Conservation (phyloP, 1,140 invertebrate genomes). For the Drosophila micromelanica region DNA sequence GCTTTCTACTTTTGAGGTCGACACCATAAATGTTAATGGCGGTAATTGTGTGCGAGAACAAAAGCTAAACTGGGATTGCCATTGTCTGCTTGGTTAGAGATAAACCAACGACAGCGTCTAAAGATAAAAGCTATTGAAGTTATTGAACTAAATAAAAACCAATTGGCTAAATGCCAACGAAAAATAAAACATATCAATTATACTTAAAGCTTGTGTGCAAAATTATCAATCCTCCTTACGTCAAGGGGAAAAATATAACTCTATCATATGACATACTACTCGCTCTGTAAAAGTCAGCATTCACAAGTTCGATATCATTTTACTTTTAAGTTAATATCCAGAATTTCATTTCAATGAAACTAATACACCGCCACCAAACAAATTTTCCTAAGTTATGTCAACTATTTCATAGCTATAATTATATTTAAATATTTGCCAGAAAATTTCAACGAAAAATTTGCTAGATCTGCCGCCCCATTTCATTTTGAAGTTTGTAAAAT, state of each 20-base stretch:
- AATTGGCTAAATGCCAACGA: slow-evolving; percentile 3
- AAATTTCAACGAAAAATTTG: neutral
- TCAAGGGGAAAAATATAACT: no score
- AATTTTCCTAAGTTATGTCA: neutral
- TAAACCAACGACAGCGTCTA: slow-evolving; percentile 7
- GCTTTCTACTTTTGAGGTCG: slow-evolving; percentile 48
- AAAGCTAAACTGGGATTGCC: slow-evolving; percentile 20
- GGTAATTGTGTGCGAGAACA: slow-evolving; percentile 51
- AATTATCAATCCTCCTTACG: neutral
- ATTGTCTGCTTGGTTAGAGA: slow-evolving; percentile 30
- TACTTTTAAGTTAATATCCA: neutral
- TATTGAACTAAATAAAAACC: slow-evolving; percentile 28
- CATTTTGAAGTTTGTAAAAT: neutral
- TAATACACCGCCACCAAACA: neutral
- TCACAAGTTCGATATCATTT: neutral
- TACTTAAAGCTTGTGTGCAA: neutral
- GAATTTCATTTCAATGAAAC: neutral
- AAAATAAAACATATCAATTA: no score
- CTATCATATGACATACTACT: no score
- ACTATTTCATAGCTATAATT: slow-evolving; percentile 9
- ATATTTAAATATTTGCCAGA: slow-evolving; percentile 2
- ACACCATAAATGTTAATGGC: slow-evolving; percentile 66
- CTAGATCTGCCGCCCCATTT: neutral
- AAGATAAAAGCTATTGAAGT: slow-evolving; percentile 16
- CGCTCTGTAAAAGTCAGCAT: no score